Base-by-base conservation (phyloP, 1,140 invertebrate genomes). In the Stenopsyche tienmushanensis region DNA sequence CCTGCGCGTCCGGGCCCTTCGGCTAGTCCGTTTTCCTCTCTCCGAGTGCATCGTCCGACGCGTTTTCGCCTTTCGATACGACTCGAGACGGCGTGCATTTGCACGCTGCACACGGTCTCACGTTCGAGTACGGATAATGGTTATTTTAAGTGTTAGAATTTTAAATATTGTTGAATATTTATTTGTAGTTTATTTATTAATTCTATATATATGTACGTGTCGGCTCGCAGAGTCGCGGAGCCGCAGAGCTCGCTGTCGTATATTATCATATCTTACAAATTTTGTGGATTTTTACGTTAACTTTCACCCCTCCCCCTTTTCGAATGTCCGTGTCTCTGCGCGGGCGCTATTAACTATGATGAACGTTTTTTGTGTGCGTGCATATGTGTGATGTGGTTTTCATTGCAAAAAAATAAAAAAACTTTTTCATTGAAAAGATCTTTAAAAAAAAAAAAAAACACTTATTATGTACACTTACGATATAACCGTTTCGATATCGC, bases 141-240 rank as follows among this genome's bases (percentile, higher is more conserved):
- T 60, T 53, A 70, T 62, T 65, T 60, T 65, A 66, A 70, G 68
- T 53, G 42, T 70, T 67, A 70, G 64, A 62, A 66, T 47, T 70
- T 70, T 70, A 64, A 66, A 55, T 70, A 59, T 54, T 66, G 69
- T 70, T 70, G 65, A 66, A 55, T 67, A 67, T 70, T 70, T 66
- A 52, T 70, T 70, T 70, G 69, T 70, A 70, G 69, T 67, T 65
- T 70, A 70, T 70, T 66, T 70, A 66, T 67, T 67, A 39, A 52
- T 70, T 70, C 65, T 65, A 67, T 66, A 63, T 64, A 7, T 34
- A 34, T 7, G 29, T n/a, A n/a, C n/a, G n/a, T n/a, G n/a, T n/a
- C n/a, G n/a, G n/a, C n/a, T n/a, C n/a, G n/a, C n/a, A n/a, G n/a
- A n/a, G n/a, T n/a, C n/a, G n/a, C n/a, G n/a, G n/a, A n/a, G n/a